phyloP scores from a whole-genome alignment of 2,113 vertebrate species.

The Zapornia atra region DNA sequence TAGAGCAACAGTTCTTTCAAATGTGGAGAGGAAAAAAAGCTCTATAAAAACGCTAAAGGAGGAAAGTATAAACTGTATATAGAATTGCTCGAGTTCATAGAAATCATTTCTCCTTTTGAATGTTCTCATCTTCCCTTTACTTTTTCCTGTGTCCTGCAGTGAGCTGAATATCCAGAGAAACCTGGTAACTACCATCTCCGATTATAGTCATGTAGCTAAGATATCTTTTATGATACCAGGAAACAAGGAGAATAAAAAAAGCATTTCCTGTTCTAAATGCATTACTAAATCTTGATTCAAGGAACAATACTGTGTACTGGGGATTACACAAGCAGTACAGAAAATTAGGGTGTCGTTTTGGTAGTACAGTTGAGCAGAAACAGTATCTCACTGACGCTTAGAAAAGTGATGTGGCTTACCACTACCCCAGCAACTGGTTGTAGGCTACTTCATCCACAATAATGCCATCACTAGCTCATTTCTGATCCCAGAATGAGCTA shows the following conservation, averaged over 20 bases:
- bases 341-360: neutral
- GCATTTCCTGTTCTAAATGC: neutral
- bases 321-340: neutral
- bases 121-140: neutral
- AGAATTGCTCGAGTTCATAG: neutral
- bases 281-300: neutral
- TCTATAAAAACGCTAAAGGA: neutral
- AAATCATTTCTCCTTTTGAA: neutral
- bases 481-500: neutral
- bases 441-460: neutral
- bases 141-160: neutral
- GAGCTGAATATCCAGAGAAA: neutral
- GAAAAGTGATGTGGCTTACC: neutral
- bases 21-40: neutral
- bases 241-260: neutral
- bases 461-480: neutral
- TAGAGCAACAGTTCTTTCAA: constrained; percentile 41
- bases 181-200: neutral
- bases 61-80: neutral
- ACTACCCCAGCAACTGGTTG: neutral
- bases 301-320: neutral
- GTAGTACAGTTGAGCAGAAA: neutral
- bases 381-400: neutral
- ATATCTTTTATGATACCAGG: neutral
- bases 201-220: neutral